Evolutionary conservation across 1,140 invertebrate species (phyloP).

Genomic region (Drosophila murphyi): DNA sequence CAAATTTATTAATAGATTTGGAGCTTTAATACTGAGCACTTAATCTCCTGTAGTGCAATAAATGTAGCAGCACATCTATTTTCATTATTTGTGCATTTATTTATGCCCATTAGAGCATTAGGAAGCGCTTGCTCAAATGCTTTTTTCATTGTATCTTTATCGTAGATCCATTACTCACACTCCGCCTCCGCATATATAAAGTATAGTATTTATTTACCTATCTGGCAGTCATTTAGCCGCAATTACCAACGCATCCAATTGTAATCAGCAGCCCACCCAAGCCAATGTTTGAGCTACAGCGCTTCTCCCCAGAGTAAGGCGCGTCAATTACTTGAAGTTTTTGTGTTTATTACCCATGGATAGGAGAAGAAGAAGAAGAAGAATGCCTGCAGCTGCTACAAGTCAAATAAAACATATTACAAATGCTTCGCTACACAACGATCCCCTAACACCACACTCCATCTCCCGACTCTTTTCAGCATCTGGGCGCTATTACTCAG

Average conservation of each 20-base stretch:
- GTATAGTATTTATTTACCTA: slow-evolving; percentile 50
- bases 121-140: neutral
- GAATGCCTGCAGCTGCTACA: slow-evolving; percentile 71
- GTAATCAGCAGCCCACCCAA: slow-evolving; percentile 29
- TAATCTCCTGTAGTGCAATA: no score
- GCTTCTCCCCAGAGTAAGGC: slow-evolving; percentile 26
- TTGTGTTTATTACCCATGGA: slow-evolving; percentile 64
- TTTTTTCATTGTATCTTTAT: slow-evolving; percentile 29
- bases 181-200: neutral
- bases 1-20: neutral
- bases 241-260: slow-evolving; percentile 52
- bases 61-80: no score
- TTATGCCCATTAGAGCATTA: neutral
- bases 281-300: no score
- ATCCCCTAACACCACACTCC: neutral
- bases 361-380: slow-evolving; percentile 28
- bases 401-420: slow-evolving; percentile 82
- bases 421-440: slow-evolving; percentile 51
- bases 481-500: slow-evolving; percentile 62
- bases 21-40: no score
- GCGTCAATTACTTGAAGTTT: slow-evolving; percentile 55
- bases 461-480: neutral
- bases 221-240: slow-evolving; percentile 41
- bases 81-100: no score
- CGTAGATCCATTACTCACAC: slow-evolving; percentile 34